Conservation (phyloP, 2,113 vertebrate genomes). For the crab-eating macaque (Macaca fascicularis) region DNA sequence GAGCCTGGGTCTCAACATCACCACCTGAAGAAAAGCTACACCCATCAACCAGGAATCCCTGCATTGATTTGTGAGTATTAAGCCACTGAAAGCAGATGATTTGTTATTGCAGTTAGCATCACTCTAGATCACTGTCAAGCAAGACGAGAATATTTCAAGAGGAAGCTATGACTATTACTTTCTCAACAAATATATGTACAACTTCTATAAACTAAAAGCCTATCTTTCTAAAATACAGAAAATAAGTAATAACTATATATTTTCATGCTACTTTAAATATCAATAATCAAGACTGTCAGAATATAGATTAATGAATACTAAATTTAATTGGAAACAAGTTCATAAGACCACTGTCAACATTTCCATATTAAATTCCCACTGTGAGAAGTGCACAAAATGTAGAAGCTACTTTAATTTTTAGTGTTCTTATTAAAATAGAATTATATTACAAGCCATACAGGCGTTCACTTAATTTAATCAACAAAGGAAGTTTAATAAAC, state of each 20-base stretch:
- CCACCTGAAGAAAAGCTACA: not conserved
- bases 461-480: conserved; percentile 20
- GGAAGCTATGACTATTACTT: not conserved
- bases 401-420: conserved; percentile 36
- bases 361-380: not conserved
- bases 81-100: not conserved
- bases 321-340: conserved; percentile 38
- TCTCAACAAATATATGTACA: not conserved
- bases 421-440: conserved; percentile 32
- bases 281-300: conserved; percentile 4
- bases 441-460: not conserved
- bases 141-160: not conserved
- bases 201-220: not conserved
- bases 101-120: not conserved
- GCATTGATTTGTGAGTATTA: not conserved
- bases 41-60: not conserved
- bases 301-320: not conserved
- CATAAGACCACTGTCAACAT: not conserved
- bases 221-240: conserved; percentile 20
- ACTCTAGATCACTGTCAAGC: not conserved
- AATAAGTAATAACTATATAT: not conserved
- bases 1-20: not conserved
- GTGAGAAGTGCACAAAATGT: not conserved
- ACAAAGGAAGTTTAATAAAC: conserved; percentile 13
- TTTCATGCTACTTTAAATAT: not conserved